Percentiles rank a stretch among this genome's conserved stretches.
These are phyloP conservation scores for Aplodontia rufa DNA, from an alignment of 2,113 vertebrate species.

Conservation along the genomic window DNA sequence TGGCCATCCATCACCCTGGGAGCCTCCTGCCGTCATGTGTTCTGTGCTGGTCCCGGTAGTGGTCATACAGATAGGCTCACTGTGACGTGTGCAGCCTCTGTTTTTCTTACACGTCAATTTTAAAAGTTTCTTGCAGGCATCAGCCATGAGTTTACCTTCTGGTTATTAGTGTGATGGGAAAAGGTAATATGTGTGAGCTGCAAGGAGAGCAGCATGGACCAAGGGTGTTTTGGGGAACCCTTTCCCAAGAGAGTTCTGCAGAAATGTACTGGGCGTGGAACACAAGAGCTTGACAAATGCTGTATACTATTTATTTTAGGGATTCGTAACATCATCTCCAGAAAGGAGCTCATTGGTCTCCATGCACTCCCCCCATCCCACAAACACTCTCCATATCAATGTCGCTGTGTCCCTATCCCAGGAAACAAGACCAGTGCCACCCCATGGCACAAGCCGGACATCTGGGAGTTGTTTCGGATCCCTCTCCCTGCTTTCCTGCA, in stretches of 20 bases:
- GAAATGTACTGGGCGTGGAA: background rate
- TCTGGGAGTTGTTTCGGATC: too few species aligned
- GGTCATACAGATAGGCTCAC: background rate
- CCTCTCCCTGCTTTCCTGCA: too few species aligned
- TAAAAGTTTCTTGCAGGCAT: background rate
- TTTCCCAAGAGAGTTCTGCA: background rate
- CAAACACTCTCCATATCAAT: background rate
- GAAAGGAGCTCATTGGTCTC: background rate
- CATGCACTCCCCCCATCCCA: background rate
- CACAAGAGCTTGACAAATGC: background rate
- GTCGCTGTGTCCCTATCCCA: background rate
- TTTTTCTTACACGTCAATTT: background rate
- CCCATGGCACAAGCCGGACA: background rate
- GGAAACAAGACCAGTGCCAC: background rate
- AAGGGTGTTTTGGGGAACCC: background rate
- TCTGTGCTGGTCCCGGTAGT: background rate
- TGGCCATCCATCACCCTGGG: background rate
- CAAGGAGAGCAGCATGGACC: background rate
- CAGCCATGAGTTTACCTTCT: background rate
- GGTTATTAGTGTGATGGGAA: background rate
- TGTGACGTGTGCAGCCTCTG: fast-evolving
- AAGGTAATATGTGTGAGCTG: background rate
- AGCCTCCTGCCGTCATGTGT: background rate
- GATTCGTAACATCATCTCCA: background rate
- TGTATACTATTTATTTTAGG: background rate